Conservation (phyloP, 1,140 invertebrate species). For the Pentalonia nigronervosa region DNA sequence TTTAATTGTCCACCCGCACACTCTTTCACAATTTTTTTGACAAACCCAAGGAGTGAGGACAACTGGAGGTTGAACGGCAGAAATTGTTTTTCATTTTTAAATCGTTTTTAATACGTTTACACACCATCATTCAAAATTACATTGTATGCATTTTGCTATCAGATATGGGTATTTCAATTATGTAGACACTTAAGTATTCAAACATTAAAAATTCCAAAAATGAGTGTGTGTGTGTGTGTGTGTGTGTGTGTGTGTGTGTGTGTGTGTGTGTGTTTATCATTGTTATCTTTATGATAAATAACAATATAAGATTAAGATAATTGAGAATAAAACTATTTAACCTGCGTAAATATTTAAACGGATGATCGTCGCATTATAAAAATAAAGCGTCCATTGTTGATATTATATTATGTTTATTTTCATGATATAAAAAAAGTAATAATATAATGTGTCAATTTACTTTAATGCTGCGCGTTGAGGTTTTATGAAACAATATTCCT, state of each 20-base stretch:
- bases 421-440: background rate
- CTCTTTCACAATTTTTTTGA: background rate
- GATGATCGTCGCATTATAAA: background rate
- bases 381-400: no score
- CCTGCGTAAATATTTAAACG: background rate
- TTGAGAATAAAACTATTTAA: background rate
- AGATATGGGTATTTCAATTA: accelerated
- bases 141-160: background rate
- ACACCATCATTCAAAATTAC: background rate
- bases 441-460: background rate
- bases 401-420: no score
- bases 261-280: no score
- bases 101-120: background rate
- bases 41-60: background rate
- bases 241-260: no score
- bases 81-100: background rate
- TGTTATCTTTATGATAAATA: no score
- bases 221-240: background rate
- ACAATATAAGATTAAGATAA: no score
- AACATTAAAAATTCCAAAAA: no score
- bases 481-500: background rate
- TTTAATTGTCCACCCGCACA: background rate
- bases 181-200: background rate
- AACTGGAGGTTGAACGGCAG: background rate
- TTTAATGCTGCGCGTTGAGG: background rate